Conservation (phyloP, 2,113 vertebrate genomes). For the Paraplagusia blochii region DNA sequence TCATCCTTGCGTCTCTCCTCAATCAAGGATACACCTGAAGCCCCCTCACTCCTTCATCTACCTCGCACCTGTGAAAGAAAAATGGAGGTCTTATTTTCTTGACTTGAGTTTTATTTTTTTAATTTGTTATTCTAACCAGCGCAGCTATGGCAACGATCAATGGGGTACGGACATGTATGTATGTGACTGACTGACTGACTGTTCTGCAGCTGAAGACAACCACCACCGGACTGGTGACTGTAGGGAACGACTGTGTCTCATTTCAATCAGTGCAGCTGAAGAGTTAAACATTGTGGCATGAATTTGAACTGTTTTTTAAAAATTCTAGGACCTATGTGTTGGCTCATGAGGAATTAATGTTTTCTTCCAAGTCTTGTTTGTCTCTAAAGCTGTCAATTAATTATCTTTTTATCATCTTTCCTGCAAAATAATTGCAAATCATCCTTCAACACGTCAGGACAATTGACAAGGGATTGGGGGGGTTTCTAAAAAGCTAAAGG, state of each 20-base stretch:
- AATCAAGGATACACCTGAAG: slow-evolving; percentile 62
- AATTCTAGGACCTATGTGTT: slow-evolving; percentile 42
- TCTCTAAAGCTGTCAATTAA: slow-evolving; percentile 37
- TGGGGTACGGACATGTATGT: slow-evolving; percentile 54
- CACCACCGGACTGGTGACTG: slow-evolving; percentile 47
- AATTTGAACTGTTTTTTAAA: slow-evolving; percentile 24
- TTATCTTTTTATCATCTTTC: too few relatives aligned
- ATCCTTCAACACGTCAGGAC: slow-evolving; percentile 49
- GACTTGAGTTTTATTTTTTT: slow-evolving; percentile 31
- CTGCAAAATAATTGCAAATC: too few relatives aligned
- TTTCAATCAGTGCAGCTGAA: slow-evolving; percentile 66
- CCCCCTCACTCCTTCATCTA: slow-evolving; percentile 65
- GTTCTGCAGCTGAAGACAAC: slow-evolving; percentile 67
- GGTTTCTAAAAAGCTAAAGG: slow-evolving; percentile 31
- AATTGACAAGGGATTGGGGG: slow-evolving; percentile 49
- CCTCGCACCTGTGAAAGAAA: slow-evolving; percentile 73
- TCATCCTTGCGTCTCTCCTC: slow-evolving; percentile 47
- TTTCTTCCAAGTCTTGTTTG: slow-evolving; percentile 12
- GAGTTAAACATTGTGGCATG: slow-evolving; percentile 47
- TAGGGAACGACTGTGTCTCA: slow-evolving; percentile 55
- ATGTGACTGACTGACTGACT: slow-evolving; percentile 46
- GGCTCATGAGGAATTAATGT: slow-evolving; percentile 36
- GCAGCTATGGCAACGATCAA: slow-evolving; percentile 67
- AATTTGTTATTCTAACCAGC: slow-evolving; percentile 44
- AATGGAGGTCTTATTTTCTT: slow-evolving; percentile 62